Evolutionary conservation across 2,113 vertebrate genomes (phyloP), one percentile per base, ranked within the genome.

Genomic region (Hoplias malabaricus): DNA sequence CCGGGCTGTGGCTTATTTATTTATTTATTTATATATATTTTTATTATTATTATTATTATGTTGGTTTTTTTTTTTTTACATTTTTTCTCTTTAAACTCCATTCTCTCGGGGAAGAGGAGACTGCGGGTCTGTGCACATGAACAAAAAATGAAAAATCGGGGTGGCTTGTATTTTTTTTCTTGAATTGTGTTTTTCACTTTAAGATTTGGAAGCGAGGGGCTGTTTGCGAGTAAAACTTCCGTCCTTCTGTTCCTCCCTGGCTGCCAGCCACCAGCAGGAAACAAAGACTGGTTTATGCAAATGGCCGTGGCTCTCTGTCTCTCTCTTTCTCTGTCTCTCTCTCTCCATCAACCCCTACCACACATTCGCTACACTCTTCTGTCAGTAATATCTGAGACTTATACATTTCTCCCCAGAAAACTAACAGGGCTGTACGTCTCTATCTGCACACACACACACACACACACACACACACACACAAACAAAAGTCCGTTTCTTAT

Each of bases 221-320:
- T 88, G 85, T 89, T 89, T 91, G 88, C 83, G 78, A 92, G 89
- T 90, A 89, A 87, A 94, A 93, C 89, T 93, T 93, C 87, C 88
- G 85, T 91, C 88, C 85, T 83, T 93, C 92, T 94, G 91, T 92
- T 90, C 92, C 80, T 31, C 86, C 78, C 91, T 92, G 91, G 92
- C 92, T 87, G 88, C 77, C 75, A 83, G 90, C 92, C 91, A 92
- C 87, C 80, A 75, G 84, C 85, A 85, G 86, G 87, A 93, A 92
- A 93, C 92, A 93, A 93, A 93, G 90, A 86, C 91, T 89, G 91
- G 84, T 92, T 92, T 91, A 92, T 92, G 90, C 92, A 93, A 93
- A 93, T 92, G 88, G 87, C 61, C 86, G 80, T 83, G 81, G 82
- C 87, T 85, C 85, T 73, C 86, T 87, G 59, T 82, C 74, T 86